Percentiles rank a stretch among this genome's conserved stretches.
Evolutionary conservation across 2,113 vertebrate species (phyloP).

Genomic region (Neoarius graeffei): DNA sequence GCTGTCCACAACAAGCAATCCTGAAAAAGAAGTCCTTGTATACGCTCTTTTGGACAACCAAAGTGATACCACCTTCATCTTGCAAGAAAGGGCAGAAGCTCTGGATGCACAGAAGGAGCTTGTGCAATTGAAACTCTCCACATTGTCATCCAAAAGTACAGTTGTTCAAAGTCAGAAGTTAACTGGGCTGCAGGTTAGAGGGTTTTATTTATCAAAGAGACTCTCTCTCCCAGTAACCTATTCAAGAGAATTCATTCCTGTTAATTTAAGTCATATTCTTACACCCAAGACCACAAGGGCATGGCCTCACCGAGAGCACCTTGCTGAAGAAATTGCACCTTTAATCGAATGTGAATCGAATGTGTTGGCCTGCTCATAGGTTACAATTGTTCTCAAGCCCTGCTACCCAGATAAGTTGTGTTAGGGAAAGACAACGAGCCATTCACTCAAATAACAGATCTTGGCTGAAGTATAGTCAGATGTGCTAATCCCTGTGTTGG

Average conservation of each 20-base stretch:
- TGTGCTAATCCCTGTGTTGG: background rate
- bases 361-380: slow-evolving; percentile 15
- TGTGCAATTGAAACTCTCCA: slow-evolving; percentile 19
- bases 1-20: too few relatives aligned
- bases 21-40: background rate
- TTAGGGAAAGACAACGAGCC: too few relatives aligned
- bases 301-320: slow-evolving; percentile 15
- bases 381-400: slow-evolving; percentile 18
- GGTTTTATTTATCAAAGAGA: background rate
- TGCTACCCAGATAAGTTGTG: background rate
- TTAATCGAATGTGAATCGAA: slow-evolving; percentile 12
- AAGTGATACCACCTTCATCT: slow-evolving; percentile 18
- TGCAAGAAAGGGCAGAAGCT: slow-evolving; percentile 14
- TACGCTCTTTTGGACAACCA: slow-evolving; percentile 9
- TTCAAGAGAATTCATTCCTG: slow-evolving; percentile 28
- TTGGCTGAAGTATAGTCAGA: too few relatives aligned
- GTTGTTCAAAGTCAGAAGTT: slow-evolving; percentile 8
- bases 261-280: background rate
- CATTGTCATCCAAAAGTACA: background rate
- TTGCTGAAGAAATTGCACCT: slow-evolving; percentile 5
- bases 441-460: too few relatives aligned
- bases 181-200: background rate
- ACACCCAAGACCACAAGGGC: slow-evolving; percentile 22
- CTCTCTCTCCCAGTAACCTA: slow-evolving; percentile 1
- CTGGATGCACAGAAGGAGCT: background rate